These are phyloP conservation scores for Climacteris rufus DNA, from an alignment of 2,113 vertebrate species.

Conservation along the genomic window DNA sequence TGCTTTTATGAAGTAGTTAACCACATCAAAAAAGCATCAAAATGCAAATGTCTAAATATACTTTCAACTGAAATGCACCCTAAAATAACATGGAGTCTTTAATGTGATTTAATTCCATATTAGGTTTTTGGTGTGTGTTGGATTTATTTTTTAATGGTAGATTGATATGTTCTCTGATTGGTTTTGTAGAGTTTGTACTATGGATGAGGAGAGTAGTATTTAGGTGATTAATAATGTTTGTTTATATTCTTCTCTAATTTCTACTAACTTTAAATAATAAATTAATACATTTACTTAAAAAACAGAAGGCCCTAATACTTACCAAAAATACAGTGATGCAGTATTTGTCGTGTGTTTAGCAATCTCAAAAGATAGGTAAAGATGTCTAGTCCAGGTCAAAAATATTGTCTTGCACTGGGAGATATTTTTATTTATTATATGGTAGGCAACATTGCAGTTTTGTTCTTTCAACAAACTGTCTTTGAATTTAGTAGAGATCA, in stretches of 20 bases:
- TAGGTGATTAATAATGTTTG: neutral
- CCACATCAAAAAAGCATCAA: neutral
- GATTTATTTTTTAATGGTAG: neutral
- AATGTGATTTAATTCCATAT: neutral
- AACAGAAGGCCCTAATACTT: neutral
- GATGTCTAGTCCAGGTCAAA: neutral
- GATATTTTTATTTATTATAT: neutral
- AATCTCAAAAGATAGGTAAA: neutral
- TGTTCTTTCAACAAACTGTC: neutral
- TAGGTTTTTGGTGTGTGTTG: neutral
- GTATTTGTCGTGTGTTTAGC: neutral
- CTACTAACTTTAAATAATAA: neutral
- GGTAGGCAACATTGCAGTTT: neutral
- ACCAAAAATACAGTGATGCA: neutral
- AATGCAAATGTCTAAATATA: neutral
- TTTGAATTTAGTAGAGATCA: neutral
- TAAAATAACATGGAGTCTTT: neutral
- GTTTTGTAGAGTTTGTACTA: neutral
- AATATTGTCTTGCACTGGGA: neutral
- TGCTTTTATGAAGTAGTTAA: neutral
- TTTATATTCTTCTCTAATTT: neutral
- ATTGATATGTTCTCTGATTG: accelerated
- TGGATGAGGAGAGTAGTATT: neutral
- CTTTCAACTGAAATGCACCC: neutral
- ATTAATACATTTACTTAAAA: neutral